These are phyloP conservation scores for Heterodera schachtii DNA, from an alignment of 1,140 invertebrate species.

Conservation along the genomic window DNA sequence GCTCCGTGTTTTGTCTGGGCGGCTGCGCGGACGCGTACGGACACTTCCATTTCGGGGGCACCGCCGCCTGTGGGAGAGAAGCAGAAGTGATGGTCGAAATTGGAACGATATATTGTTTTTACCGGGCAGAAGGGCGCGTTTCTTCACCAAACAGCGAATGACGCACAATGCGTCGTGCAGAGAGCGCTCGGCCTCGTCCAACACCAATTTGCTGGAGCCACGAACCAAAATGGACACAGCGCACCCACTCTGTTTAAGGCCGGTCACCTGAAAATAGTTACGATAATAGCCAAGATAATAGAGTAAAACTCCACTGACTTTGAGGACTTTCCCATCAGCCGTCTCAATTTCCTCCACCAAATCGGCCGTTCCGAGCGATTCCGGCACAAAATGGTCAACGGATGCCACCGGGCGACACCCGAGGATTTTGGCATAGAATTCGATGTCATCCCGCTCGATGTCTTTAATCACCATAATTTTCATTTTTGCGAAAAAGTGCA, in stretches of 20 bases:
- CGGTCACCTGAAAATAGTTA: slow-evolving; percentile 83
- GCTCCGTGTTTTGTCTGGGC: slow-evolving; percentile 84
- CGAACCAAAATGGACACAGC: slow-evolving; percentile 91
- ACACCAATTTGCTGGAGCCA: slow-evolving; percentile 93
- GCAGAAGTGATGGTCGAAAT: slow-evolving; percentile 4
- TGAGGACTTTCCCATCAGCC: slow-evolving; percentile 86
- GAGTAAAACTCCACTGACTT: slow-evolving; percentile 71
- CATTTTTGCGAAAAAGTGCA: slow-evolving; percentile 98
- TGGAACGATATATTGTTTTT: too few species aligned
- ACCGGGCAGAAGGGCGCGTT: slow-evolving; percentile 69
- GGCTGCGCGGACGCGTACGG: slow-evolving; percentile 79
- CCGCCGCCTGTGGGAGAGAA: slow-evolving; percentile 75
- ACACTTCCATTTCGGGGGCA: slow-evolving; percentile 92
- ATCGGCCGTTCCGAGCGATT: slow-evolving; percentile 87
- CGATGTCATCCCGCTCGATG: slow-evolving; percentile 94
- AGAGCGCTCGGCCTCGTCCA: slow-evolving; percentile 85
- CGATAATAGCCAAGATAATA: slow-evolving; percentile 38
- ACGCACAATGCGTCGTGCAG: slow-evolving; percentile 97
- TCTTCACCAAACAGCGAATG: slow-evolving; percentile 91
- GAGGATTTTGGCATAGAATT: slow-evolving; percentile 93
- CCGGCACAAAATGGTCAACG: slow-evolving; percentile 91
- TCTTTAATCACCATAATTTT: slow-evolving; percentile 99
- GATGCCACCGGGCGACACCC: slow-evolving; percentile 95
- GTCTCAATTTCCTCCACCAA: slow-evolving; percentile 90
- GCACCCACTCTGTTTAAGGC: slow-evolving; percentile 82